Evolutionary conservation across 2,888 invertebrate species (phyloP).

Genomic region (Cosmia trapezina): DNA sequence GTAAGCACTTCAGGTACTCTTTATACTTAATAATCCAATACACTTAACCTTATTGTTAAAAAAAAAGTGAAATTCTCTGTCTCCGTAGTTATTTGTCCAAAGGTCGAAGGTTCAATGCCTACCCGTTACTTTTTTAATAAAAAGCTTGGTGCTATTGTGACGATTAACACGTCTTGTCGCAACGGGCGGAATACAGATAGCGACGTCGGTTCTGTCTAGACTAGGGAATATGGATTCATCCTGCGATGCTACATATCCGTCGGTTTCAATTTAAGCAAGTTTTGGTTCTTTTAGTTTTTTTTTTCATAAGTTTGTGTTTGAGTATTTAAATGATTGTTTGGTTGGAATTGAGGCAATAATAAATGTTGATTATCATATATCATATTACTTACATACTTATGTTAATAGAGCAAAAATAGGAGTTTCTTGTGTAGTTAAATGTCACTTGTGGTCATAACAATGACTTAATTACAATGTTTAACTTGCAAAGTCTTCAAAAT

Average conservation of each 20-base stretch:
- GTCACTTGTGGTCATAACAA: not conserved
- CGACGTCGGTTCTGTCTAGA: slow-evolving; percentile 58
- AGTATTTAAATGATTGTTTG: not conserved
- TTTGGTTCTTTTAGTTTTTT: slow-evolving; percentile 27
- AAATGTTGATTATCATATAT: not conserved
- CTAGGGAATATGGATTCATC: slow-evolving; percentile 60
- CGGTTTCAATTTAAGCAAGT: slow-evolving; percentile 60
- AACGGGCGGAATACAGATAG: slow-evolving; percentile 64
- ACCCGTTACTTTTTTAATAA: slow-evolving; percentile 64
- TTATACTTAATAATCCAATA: slow-evolving; percentile 21
- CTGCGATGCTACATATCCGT: slow-evolving; percentile 53
- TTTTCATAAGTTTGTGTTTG: slow-evolving; percentile 19
- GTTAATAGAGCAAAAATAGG: not conserved
- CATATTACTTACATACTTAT: no score
- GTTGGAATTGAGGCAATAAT: not conserved
- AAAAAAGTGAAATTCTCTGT: slow-evolving; percentile 41
- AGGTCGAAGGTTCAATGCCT: slow-evolving; percentile 61
- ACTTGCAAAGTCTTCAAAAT: no score
- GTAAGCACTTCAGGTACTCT: no score
- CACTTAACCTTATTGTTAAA: slow-evolving; percentile 40
- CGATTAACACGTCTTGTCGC: slow-evolving; percentile 66
- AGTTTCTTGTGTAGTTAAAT: not conserved
- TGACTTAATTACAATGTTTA: not conserved
- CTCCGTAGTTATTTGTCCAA: slow-evolving; percentile 38
- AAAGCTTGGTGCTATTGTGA: slow-evolving; percentile 61